A percentile compares a stretch with the other conserved stretches of the same genome.
These are phyloP conservation scores for Seira musarum DNA, from an alignment of 2,888 invertebrate species.

Conservation along the genomic window DNA sequence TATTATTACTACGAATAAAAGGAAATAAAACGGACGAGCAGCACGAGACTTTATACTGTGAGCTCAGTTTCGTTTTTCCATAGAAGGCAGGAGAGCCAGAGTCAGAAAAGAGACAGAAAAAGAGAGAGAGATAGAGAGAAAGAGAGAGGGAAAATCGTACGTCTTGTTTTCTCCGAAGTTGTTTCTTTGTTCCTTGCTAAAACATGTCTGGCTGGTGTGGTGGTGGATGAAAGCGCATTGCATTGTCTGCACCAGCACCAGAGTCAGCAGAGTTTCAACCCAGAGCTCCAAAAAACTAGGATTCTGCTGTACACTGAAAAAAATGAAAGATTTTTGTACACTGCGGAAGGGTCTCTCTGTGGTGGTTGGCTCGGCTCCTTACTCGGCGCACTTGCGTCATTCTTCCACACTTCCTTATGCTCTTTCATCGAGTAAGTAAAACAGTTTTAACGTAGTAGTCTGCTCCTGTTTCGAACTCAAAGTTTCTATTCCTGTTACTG, in stretches of 20 bases:
- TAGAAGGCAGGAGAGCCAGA: conserved; percentile 30
- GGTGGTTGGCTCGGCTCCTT: conserved; percentile 62
- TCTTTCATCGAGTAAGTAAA: conserved; percentile 41
- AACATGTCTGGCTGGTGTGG: conserved; percentile 60
- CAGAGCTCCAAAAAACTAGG: conserved; percentile 32
- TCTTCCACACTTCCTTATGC: conserved; percentile 61
- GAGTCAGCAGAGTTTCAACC: conserved; percentile 32
- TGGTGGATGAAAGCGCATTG: conserved; percentile 47
- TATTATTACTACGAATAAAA: conserved; percentile 27
- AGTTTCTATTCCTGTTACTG: not conserved
- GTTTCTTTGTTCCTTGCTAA: conserved; percentile 57
- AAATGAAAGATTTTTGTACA: conserved; percentile 64
- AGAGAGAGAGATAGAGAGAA: too few relatives aligned
- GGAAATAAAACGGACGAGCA: conserved; percentile 52
- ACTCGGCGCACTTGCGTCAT: conserved; percentile 70
- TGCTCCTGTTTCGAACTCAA: conserved; percentile 18
- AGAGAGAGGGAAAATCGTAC: too few relatives aligned
- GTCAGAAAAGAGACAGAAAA: conserved; percentile 7
- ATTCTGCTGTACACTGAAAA: conserved; percentile 49
- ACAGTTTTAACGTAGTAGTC: not conserved
- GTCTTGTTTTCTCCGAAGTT: too few relatives aligned
- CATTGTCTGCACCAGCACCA: conserved; percentile 66
- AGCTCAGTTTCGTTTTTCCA: too few relatives aligned
- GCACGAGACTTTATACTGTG: too few relatives aligned
- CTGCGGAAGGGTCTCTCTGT: conserved; percentile 67